Evolutionary conservation across 2,113 vertebrate genomes (phyloP).

Genomic region (Sapayoa aenigma): DNA sequence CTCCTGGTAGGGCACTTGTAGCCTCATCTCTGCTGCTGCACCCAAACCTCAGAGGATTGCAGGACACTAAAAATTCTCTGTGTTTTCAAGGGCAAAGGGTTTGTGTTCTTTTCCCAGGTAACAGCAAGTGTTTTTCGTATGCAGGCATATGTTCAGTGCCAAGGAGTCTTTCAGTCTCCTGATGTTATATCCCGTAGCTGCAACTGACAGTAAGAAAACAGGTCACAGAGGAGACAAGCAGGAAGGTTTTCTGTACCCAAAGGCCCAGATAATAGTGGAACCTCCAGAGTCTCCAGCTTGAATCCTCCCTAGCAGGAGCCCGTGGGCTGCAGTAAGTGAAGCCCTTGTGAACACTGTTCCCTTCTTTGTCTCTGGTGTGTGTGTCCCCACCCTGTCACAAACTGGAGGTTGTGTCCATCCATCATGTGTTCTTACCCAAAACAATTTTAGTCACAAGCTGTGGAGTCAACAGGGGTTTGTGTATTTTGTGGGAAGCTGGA

Average conservation of each 20-base stretch:
- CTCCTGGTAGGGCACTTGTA: not conserved
- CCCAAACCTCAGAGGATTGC: not conserved
- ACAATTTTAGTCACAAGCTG: not conserved
- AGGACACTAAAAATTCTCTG: not conserved
- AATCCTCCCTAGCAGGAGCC: not conserved
- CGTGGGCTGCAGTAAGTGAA: not conserved
- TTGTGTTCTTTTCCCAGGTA: not conserved
- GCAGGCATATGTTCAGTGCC: not conserved
- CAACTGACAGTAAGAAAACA: not conserved
- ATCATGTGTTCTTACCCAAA: not conserved
- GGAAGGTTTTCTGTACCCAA: not conserved
- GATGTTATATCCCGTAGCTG: not conserved
- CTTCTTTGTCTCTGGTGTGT: not conserved
- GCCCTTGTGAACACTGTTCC: not conserved
- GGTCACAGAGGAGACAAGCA: not conserved
- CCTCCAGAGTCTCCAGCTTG: not conserved
- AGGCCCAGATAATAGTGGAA: not conserved
- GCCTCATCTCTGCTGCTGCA: not conserved
- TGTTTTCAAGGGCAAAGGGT: not conserved
- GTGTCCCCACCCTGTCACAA: not conserved
- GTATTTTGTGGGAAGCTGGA: not conserved
- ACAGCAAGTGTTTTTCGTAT: not conserved
- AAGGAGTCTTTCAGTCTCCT: not conserved
- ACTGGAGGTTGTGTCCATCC: accelerated
- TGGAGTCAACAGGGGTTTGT: not conserved